phyloP scores from a whole-genome alignment of 1,140 invertebrate species.

The Lamellibrachia luymesi region DNA sequence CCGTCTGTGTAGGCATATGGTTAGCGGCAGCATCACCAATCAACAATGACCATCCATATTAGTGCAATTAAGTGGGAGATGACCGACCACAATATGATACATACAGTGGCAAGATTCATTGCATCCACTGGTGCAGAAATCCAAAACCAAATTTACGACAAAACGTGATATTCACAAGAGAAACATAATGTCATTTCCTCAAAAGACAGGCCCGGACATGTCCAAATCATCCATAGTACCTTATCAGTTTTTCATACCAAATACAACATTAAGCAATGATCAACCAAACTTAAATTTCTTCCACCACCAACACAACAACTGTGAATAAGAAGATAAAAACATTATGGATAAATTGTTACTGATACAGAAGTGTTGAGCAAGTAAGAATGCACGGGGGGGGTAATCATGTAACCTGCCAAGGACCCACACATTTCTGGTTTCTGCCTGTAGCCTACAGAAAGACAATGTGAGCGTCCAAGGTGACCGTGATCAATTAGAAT shows the following conservation, averaged over 20 bases:
- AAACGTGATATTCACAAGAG: not conserved
- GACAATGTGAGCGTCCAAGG: no score
- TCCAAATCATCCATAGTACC: not conserved
- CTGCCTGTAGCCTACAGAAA: not conserved
- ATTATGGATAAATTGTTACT: not conserved
- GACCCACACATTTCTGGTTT: not conserved
- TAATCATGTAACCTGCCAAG: not conserved
- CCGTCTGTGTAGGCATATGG: no score
- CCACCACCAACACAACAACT: not conserved
- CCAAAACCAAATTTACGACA: not conserved
- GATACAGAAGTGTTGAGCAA: not conserved
- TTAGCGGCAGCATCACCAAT: not conserved
- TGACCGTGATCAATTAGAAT: no score
- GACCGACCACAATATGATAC: not conserved
- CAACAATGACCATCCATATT: not conserved
- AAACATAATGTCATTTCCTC: not conserved
- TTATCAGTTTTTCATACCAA: not conserved
- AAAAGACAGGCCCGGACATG: not conserved
- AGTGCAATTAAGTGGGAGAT: not conserved
- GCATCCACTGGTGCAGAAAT: not conserved
- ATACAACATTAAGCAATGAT: not conserved
- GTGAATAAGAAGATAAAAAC: not conserved
- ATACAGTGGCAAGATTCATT: not conserved
- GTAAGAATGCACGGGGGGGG: not conserved
- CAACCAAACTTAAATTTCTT: not conserved